Conservation (phyloP, 2,113 vertebrate species). For the Heterochromis multidens region DNA sequence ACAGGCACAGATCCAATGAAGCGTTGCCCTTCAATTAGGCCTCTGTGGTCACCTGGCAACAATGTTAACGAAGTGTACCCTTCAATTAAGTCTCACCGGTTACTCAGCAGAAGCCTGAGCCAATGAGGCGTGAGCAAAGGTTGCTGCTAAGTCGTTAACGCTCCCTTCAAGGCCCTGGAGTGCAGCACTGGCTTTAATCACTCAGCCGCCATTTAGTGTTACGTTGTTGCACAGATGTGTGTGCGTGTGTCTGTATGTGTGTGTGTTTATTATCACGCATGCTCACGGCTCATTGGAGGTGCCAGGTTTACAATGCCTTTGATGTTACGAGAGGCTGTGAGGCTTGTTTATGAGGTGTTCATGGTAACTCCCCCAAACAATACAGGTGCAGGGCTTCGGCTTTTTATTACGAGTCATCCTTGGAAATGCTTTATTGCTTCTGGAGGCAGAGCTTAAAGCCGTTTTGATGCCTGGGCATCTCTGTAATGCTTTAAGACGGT, state of each 20-base stretch:
- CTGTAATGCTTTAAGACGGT: neutral
- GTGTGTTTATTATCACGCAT: neutral
- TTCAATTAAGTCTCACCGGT: slow-evolving; percentile 40
- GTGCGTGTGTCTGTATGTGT: neutral
- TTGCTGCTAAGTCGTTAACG: slow-evolving; percentile 6
- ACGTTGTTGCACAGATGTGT: neutral
- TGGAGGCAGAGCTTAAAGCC: neutral
- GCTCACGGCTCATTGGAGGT: slow-evolving; percentile 10
- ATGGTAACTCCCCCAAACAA: slow-evolving; percentile 11
- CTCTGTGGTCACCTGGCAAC: slow-evolving; percentile 41
- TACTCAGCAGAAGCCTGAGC: slow-evolving; percentile 25
- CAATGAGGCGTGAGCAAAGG: slow-evolving; percentile 32
- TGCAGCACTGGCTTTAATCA: slow-evolving; percentile 13
- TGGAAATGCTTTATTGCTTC: slow-evolving; percentile 15
- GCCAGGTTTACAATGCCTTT: neutral
- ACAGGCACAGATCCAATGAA: slow-evolving; percentile 22
- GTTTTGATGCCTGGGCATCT: neutral
- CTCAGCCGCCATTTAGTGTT: neutral
- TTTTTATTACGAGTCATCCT: slow-evolving; percentile 24
- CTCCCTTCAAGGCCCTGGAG: slow-evolving; percentile 5
- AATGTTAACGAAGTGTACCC: slow-evolving; percentile 21
- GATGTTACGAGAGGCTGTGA: slow-evolving; percentile 7
- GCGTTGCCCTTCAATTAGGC: slow-evolving; percentile 26
- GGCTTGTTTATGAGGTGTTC: slow-evolving; percentile 44
- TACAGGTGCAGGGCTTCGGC: neutral